Evolutionary conservation across 1,140 invertebrate species (phyloP).

Genomic region (Drosophila littoralis): DNA sequence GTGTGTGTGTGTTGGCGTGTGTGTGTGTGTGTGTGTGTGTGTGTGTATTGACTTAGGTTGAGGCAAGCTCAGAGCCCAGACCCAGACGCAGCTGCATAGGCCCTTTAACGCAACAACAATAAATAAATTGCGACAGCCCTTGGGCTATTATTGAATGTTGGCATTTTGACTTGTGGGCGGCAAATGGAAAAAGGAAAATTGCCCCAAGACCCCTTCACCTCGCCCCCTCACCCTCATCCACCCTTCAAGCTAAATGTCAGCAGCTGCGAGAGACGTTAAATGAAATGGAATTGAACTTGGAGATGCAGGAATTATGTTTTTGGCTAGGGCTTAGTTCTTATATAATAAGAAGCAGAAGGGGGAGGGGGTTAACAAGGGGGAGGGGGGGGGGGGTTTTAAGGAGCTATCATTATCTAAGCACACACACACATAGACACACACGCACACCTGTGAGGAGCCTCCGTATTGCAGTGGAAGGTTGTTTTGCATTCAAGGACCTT

Average conservation of each 20-base stretch:
- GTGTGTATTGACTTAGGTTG: conserved; percentile 45
- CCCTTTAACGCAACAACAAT: conserved; percentile 51
- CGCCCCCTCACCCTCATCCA: too few relatives aligned
- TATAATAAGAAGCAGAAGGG: too few relatives aligned
- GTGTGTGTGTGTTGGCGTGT: conserved; percentile 3
- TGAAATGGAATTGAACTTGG: background rate
- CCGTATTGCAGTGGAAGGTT: conserved; percentile 81
- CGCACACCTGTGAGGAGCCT: conserved; percentile 28
- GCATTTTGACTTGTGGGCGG: conserved; percentile 52
- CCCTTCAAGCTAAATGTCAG: conserved; percentile 42
- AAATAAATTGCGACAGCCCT: conserved; percentile 65
- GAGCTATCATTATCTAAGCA: conserved; percentile 73
- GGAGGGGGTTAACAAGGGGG: too few relatives aligned
- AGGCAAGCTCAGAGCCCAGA: conserved; percentile 21
- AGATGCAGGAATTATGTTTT: too few relatives aligned
- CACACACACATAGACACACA: conserved; percentile 56
- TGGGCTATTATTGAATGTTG: conserved; percentile 47
- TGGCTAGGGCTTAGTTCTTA: too few relatives aligned
- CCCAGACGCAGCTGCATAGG: conserved; percentile 51
- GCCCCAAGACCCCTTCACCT: background rate
- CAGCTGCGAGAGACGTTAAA: conserved; percentile 18
- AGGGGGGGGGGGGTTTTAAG: background rate
- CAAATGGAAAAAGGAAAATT: conserved; percentile 34
- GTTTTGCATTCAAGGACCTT: conserved; percentile 83
- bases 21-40: conserved; percentile 16